phyloP scores from a whole-genome alignment of 2,113 vertebrate genomes.

The Halcyon senegalensis region DNA sequence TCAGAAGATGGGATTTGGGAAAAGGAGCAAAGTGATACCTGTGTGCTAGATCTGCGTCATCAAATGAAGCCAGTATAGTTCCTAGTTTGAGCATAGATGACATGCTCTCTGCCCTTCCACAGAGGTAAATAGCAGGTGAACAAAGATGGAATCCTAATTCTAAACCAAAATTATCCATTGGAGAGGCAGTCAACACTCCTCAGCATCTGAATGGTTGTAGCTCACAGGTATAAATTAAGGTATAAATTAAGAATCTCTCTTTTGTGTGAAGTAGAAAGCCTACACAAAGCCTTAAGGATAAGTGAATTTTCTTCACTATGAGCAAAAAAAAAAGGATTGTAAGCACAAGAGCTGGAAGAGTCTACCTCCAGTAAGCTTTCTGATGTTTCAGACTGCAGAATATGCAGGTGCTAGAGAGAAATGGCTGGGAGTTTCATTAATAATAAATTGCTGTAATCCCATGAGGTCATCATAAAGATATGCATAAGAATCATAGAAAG shows the following conservation, averaged over 20 bases:
- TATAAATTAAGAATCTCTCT: neutral
- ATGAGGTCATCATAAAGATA: conserved; percentile 48
- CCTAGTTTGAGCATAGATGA: neutral
- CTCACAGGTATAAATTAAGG: neutral
- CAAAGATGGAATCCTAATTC: neutral
- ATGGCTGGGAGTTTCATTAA: conserved; percentile 36
- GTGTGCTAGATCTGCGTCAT: neutral
- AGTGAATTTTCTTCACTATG: neutral
- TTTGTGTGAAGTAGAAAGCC: neutral
- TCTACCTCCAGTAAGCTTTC: neutral
- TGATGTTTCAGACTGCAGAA: neutral
- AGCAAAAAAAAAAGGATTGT: neutral
- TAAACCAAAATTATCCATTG: neutral
- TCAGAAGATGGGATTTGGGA: neutral
- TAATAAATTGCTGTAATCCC: conserved; percentile 51
- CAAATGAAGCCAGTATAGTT: neutral
- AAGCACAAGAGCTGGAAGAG: neutral
- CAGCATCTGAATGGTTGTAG: neutral
- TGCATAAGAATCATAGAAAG: conserved; percentile 15
- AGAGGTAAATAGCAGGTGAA: neutral
- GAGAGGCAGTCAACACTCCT: neutral
- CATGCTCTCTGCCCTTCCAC: neutral
- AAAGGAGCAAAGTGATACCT: neutral
- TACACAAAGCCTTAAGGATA: conserved; percentile 2
- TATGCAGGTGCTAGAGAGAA: conserved; percentile 23